Base-by-base conservation (phyloP, 1,140 invertebrate genomes). In the Archivesica marissinica region DNA sequence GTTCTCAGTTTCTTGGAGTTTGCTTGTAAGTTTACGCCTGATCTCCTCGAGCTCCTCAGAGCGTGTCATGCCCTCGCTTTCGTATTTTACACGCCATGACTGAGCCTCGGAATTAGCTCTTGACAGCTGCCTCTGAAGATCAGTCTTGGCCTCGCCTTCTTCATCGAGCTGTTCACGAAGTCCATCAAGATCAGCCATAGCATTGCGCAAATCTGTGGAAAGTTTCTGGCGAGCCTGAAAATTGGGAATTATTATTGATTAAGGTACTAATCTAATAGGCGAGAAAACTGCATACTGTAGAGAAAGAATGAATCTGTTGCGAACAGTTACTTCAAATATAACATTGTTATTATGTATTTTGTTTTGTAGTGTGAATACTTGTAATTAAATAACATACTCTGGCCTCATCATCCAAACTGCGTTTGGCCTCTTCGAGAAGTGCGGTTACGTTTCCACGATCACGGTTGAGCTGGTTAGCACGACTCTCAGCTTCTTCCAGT, bases 111-210 rank as follows among this genome's bases (percentile, higher is more conserved):
- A 56, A 44, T 79, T 79, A 23, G 76, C 76, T 61, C 76, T 61
- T 15, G 76, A 79, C 2, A 79, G 76, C 47, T 79, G 76, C n/a
- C 76, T 79, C 38, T 79, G 76, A 86, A 99, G 96, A 95, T 99
- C 99, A 91, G 97, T 97, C 95, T 99, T 90, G 98, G 97, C 95
- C 99, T 99, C 96, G 99, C 99, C 96, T 99, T 99, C 98, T 95
- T 99, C 98, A 93, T 99, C 99, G 86, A 99, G 96, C 91, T 98
- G 97, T 95, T 99, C 99, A 89, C 97, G 97, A 87, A 99, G 95
- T 94, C 99, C 98, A 93, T 99, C 98, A 82, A 99, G 96, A 94
- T 99, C 99, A 74, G 76, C 28, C n/a, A 44, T n/a, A 20, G 66
- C 56, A 28, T 79, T 79, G 20, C 76, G 41, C 2, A 66, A 3